Percentiles rank a stretch among this genome's conserved stretches.
These are phyloP conservation scores for Dallia pectoralis DNA, from an alignment of 2,797 vertebrate species.

Conservation along the genomic window DNA sequence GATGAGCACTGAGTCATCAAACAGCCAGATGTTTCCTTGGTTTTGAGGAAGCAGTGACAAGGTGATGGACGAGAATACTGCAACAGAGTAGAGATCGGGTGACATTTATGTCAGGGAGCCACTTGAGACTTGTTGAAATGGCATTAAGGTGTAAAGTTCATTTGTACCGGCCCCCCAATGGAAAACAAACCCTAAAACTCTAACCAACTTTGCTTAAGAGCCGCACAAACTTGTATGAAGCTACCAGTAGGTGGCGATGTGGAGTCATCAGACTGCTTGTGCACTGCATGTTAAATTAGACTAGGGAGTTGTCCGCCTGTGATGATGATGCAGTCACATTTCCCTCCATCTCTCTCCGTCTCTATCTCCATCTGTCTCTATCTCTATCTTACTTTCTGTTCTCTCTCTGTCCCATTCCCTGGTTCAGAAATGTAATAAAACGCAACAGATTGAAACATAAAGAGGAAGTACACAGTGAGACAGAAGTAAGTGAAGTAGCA, in stretches of 20 bases:
- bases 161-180: too few relatives aligned
- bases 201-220: too few relatives aligned
- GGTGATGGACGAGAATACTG: conserved; percentile 92
- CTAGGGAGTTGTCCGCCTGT: conserved; percentile 48
- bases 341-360: not conserved
- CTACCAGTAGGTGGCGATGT: conserved; percentile 56
- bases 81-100: conserved; percentile 3
- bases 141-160: too few relatives aligned
- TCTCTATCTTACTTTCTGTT: not conserved
- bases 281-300: conserved; percentile 43
- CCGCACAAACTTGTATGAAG: not conserved
- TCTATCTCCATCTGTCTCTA: conserved; percentile 8
- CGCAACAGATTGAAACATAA: not conserved
- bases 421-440: not conserved
- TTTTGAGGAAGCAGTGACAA: conserved; percentile 89
- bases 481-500: not conserved
- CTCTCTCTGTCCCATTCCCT: conserved; percentile 30
- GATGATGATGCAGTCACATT: conserved; percentile 33
- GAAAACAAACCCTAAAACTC: too few relatives aligned
- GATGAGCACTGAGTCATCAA: conserved; percentile 90
- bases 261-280: not conserved
- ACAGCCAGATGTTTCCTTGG: conserved; percentile 95
- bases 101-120: not conserved
- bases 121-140: not conserved
- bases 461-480: not conserved